Base-by-base conservation (phyloP, 2,888 invertebrate genomes). In the Plagodis pulveraria region DNA sequence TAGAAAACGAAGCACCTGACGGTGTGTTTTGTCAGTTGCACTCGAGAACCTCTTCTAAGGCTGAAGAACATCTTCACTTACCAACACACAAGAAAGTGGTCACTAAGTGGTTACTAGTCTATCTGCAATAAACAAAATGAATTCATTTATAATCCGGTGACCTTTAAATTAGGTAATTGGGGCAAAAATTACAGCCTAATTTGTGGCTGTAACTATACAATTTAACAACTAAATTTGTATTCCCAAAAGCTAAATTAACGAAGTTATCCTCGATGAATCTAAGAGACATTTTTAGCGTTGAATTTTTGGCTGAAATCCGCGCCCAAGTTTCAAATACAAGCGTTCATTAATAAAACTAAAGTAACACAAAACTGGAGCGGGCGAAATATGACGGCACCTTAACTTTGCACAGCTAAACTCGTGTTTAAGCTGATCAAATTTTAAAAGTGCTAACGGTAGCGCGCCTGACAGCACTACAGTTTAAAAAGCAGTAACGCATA, bases 351-450 rank as follows among this genome's bases (percentile, higher is more conserved):
- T 61, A 56, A 51, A 61, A 60, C 60, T 60, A 60, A 40, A 52
- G 56, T 60, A 60, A 40, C 49, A 49, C 52, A 36, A 42, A 52
- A 52, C 56, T 52, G 51, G 56, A 49, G 51, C 49, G 44, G 32
- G 34, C 41, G 41, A 7, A 62, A 62, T 61, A 61, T 56, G 52
- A 61, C 43, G 36, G 45, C 52, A 12, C 56, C 56, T 57, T 55
- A 57, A 62, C 57, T 54, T 56, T 42, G 34, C 50, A 42, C 46
- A n/a, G 49, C 58, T 52, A 50, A 67, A 64, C 62, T 65, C 58
- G 58, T 58, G 60, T 61, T 69, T 64, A 63, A 67, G 65, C 69
- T 71, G 66, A 74, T 78, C 61, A 71, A 74, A 70, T 73, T 70
- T 65, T 73, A 63, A 67, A 68, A 69, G 64, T 63, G 57, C 35